Conservation (phyloP, 2,113 vertebrate species). For the Dasyornis broadbenti region DNA sequence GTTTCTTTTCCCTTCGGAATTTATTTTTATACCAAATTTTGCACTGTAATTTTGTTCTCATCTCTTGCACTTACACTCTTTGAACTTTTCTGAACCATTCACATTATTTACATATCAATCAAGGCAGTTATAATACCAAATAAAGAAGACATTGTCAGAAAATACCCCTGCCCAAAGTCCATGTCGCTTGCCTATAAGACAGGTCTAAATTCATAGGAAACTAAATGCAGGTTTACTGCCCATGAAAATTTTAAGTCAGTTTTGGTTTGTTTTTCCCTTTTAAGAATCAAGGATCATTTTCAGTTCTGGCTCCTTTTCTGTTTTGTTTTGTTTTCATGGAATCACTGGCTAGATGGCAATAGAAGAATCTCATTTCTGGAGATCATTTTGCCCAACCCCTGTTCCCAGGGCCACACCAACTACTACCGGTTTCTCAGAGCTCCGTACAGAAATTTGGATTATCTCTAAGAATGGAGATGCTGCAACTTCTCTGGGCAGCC, state of each 20-base stretch:
- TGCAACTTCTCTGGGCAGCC: background rate
- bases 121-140: background rate
- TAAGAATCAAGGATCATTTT: background rate
- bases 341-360: background rate
- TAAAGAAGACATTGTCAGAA: background rate
- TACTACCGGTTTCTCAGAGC: background rate
- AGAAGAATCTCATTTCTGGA: background rate
- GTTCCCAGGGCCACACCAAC: background rate
- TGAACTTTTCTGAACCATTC: background rate
- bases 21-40: background rate
- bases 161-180: background rate
- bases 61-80: background rate
- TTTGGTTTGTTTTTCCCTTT: background rate
- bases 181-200: background rate
- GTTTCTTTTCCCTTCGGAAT: background rate
- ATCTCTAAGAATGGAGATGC: background rate
- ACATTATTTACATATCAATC: background rate
- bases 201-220: background rate
- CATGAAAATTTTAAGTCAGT: background rate
- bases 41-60: background rate
- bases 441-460: background rate
- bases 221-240: background rate
- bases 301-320: background rate
- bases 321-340: background rate
- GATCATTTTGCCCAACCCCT: background rate